Evolutionary conservation across 2,797 vertebrate genomes (phyloP), one percentile per base, ranked within the genome.

Genomic region (Microtus agrestis): DNA sequence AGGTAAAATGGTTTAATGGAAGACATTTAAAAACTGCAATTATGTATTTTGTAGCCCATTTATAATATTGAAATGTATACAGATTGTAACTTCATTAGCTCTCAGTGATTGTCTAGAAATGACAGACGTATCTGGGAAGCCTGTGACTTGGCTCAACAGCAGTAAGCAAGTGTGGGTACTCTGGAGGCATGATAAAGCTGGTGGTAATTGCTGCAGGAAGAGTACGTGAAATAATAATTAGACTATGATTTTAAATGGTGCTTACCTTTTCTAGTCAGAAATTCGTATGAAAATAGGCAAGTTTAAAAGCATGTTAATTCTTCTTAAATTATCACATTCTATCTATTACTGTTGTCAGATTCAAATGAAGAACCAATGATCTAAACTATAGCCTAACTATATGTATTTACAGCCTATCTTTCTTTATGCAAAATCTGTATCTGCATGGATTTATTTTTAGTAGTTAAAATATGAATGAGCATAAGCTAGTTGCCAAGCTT

Each of bases 361-460:
- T 95, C 40, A 69, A 87, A 80, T 95, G 31, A 51, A 93, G 96
- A 65, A 84, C 65, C 48, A 93, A 51, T 94, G 71, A 82, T 94
- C 77, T 94, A 76, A 61, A 85, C 74, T 80, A 0, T 25, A 46
- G 40, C 54, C 43, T 25, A 48, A 63, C 14, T 65, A 13, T 63
- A 34, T 67, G n/a, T 76, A 40, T 23, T 37, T 89, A 51, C 21
- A 89, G 5, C 21, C 40, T n/a, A 14, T 23, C 40, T 61, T 63
- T 46, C 29, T 71, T 90, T 92, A 77, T 86, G 43, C 29, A 93
- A 93, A 77, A 59, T 92, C 17, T 74, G 9, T 90, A 81, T 95
- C 51, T 61, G 31, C 48, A 19, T 81, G 4, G 0, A 13, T 79
- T 88, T 78, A 63, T 46, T 79, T 93, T 86, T 59, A 51, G 15